A percentile compares a stretch with the other conserved stretches of the same genome.
These are phyloP conservation scores for Prionailurus bengalensis DNA, from an alignment of 2,113 vertebrate genomes.

Conservation along the genomic window DNA sequence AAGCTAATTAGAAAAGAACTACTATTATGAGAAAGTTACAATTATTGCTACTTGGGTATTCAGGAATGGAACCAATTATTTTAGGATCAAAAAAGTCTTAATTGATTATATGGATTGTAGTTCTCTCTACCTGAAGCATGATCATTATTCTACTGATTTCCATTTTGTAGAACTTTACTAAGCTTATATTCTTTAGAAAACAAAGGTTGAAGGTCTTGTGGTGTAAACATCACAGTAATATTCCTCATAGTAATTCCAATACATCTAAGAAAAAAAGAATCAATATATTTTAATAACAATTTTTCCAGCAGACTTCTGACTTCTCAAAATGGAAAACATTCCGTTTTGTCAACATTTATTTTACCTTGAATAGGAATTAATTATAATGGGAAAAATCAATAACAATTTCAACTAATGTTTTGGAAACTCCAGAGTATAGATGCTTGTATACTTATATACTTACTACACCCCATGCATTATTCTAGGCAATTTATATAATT, in stretches of 20 bases:
- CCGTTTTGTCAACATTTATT: conserved; percentile 5
- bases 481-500: background rate
- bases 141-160: background rate
- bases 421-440: background rate
- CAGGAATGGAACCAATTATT: background rate
- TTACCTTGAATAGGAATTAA: conserved; percentile 65
- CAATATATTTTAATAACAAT: background rate
- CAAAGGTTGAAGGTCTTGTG: conserved; percentile 32
- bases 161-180: background rate
- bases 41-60: background rate
- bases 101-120: background rate
- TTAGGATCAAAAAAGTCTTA: background rate
- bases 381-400: background rate
- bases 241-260: conserved; percentile 41
- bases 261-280: background rate
- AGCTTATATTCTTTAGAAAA: background rate
- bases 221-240: background rate
- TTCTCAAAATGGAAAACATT: background rate
- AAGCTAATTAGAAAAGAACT: background rate
- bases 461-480: background rate
- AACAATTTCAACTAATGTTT: background rate
- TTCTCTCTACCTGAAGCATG: background rate
- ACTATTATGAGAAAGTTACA: background rate
- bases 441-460: background rate
- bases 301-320: conserved; percentile 31